Evolutionary conservation across 1,140 invertebrate species (phyloP).

Genomic region (Drosophila hydei): DNA sequence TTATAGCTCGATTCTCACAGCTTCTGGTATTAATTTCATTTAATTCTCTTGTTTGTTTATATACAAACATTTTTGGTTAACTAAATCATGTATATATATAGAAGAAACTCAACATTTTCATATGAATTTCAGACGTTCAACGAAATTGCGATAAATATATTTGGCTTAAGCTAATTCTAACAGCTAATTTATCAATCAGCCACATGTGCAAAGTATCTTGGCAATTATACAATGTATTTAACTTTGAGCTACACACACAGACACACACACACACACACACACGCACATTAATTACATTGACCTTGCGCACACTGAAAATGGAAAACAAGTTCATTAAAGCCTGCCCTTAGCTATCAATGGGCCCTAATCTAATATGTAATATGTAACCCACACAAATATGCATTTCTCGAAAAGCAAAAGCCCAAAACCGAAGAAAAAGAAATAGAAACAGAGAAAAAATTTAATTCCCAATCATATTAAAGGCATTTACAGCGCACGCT

Average conservation of each 20-base stretch:
- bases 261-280: not conserved
- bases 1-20: not conserved
- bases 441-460: constrained; percentile 4
- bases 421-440: no score
- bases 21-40: not conserved
- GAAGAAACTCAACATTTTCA: not conserved
- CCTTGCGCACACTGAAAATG: constrained; percentile 26
- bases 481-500: constrained; percentile 47
- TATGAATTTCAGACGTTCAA: constrained; percentile 4
- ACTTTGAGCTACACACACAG: constrained; percentile 16
- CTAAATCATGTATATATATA: constrained; percentile 8
- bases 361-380: constrained; percentile 60
- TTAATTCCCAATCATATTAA: constrained; percentile 48
- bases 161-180: constrained; percentile 9
- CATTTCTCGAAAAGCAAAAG: constrained; percentile 15
- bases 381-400: constrained; percentile 40
- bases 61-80: not conserved
- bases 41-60: not conserved
- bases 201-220: constrained; percentile 38
- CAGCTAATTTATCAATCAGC: constrained; percentile 38
- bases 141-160: constrained; percentile 2
- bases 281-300: constrained; percentile 35
- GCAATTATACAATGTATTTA: constrained; percentile 7
- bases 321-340: constrained; percentile 58
- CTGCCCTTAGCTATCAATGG: constrained; percentile 43